phyloP scores from a whole-genome alignment of 1,140 invertebrate species.

The Zaprionus kolodkinae region DNA sequence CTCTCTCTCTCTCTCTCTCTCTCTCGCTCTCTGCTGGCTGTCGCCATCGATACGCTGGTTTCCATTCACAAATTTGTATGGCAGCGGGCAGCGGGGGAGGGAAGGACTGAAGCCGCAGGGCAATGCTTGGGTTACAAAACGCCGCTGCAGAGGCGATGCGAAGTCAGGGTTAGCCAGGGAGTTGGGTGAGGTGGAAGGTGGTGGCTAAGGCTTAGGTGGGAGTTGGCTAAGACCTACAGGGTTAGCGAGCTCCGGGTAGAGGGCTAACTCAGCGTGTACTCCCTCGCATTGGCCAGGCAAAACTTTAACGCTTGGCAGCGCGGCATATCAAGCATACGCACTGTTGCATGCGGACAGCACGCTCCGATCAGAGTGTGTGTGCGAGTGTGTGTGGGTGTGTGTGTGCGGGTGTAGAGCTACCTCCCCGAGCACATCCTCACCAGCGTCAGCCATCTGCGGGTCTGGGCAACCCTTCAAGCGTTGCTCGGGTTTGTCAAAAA shows the following conservation, averaged over 20 bases:
- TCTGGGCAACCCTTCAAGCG: slow-evolving; percentile 31
- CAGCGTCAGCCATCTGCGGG: neutral
- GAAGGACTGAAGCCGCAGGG: slow-evolving; percentile 5
- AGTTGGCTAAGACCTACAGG: neutral
- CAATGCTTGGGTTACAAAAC: slow-evolving; percentile 9
- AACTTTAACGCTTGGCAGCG: slow-evolving; percentile 45
- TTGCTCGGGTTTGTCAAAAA: slow-evolving; percentile 46
- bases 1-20: neutral
- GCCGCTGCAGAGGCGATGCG: neutral
- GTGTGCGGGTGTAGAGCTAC: neutral
- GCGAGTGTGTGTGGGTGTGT: neutral
- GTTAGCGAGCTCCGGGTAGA: neutral
- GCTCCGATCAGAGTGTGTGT: neutral
- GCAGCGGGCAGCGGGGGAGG: neutral
- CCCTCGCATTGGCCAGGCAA: neutral
- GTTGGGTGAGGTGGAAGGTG: no score
- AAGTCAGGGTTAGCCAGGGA: no score
- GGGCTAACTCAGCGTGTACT: neutral
- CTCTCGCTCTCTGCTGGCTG: neutral
- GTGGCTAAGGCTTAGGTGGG: neutral
- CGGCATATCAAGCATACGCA: slow-evolving; percentile 67
- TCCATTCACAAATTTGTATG: slow-evolving; percentile 29
- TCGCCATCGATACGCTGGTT: slow-evolving; percentile 37
- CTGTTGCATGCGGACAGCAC: slow-evolving; percentile 49
- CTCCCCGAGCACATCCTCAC: neutral